A percentile compares a stretch with the other conserved stretches of the same genome.
These are phyloP conservation scores for Cuniculus paca DNA, from an alignment of 2,797 vertebrate species.

Conservation along the genomic window DNA sequence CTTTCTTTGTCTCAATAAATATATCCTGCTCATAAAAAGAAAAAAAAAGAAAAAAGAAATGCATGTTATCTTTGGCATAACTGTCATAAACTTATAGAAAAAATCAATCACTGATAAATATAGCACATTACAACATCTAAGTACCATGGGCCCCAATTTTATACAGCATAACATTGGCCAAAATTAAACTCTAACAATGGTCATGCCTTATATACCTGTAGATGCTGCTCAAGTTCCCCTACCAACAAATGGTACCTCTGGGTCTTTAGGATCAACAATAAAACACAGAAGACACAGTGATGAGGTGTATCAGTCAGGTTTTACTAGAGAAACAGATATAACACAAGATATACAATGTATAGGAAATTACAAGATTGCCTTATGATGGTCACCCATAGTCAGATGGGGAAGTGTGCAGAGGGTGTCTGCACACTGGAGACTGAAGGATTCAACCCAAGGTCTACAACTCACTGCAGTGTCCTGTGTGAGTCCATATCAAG, in stretches of 20 bases:
- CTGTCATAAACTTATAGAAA: not conserved
- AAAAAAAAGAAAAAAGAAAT: too few species aligned
- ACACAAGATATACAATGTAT: not conserved
- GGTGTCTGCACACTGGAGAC: not conserved
- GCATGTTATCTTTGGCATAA: not conserved
- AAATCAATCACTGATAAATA: not conserved
- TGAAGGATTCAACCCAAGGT: not conserved
- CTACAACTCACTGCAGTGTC: not conserved
- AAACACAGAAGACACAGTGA: not conserved
- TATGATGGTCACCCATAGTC: not conserved
- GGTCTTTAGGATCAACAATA: not conserved
- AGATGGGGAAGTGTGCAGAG: not conserved
- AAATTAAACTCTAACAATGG: not conserved
- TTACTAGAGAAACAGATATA: not conserved
- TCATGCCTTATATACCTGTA: not conserved
- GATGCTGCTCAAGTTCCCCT: not conserved
- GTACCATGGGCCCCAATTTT: rapidly evolving
- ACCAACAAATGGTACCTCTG: not conserved
- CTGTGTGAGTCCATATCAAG: too few species aligned
- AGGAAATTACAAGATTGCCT: not conserved
- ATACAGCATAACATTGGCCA: not conserved
- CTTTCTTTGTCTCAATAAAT: too few species aligned
- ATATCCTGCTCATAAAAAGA: too few species aligned
- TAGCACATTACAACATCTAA: not conserved
- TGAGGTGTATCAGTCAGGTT: not conserved